A percentile compares a stretch with the other conserved stretches of the same genome.
phyloP scores from a whole-genome alignment of 2,113 vertebrate species.

The Merops nubicus region DNA sequence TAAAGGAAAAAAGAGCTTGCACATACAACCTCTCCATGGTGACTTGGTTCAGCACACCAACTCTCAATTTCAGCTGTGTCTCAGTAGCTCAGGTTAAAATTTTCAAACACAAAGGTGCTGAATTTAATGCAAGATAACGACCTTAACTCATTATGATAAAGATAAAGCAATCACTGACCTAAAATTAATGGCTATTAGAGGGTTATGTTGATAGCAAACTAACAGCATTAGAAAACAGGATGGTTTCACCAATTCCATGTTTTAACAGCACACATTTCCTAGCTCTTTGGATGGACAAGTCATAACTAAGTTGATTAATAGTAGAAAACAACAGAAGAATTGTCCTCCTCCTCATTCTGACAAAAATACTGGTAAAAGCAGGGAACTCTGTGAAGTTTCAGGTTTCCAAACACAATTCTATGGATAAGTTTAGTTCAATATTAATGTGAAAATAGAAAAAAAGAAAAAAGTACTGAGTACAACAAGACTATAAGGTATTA shows the following conservation, averaged over 20 bases:
- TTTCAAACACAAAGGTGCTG: background rate
- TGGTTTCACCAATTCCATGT: background rate
- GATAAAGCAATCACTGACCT: background rate
- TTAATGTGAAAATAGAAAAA: background rate
- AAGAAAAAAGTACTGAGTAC: background rate
- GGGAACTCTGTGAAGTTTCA: background rate
- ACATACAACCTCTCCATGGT: background rate
- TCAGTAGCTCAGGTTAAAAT: background rate
- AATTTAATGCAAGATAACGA: background rate
- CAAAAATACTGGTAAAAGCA: background rate
- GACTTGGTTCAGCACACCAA: background rate
- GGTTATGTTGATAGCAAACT: background rate
- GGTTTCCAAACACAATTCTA: background rate
- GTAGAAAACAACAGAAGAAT: background rate
- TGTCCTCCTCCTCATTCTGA: background rate
- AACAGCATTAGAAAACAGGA: background rate
- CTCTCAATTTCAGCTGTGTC: accelerated
- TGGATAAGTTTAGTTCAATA: background rate
- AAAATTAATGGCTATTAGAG: background rate
- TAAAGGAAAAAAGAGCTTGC: background rate
- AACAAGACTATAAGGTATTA: background rate
- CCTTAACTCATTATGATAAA: background rate
- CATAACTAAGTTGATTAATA: background rate
- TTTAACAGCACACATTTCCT: background rate
- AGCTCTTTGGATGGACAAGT: background rate